phyloP scores from a whole-genome alignment of 2,113 vertebrate genomes.

The Aspiorhynchus laticeps region DNA sequence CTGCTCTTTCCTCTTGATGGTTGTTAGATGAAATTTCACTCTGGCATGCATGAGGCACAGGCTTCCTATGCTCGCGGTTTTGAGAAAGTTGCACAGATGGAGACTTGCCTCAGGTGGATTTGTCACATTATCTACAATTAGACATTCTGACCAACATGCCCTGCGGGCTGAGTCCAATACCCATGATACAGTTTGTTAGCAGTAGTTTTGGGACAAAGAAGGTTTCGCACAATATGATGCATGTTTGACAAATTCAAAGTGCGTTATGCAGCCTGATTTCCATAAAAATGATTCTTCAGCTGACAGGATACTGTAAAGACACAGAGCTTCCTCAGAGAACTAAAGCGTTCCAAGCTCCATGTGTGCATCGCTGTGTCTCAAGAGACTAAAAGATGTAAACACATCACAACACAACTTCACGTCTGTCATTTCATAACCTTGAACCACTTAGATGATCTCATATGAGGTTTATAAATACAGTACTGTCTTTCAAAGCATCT shows the following conservation, averaged over 20 bases:
- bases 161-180: slow-evolving; percentile 36
- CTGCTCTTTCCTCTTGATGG: not conserved
- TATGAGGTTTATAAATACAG: slow-evolving; percentile 20
- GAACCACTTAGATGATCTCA: slow-evolving; percentile 1
- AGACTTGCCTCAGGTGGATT: slow-evolving; percentile 24
- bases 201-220: slow-evolving; percentile 30
- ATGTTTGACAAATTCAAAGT: slow-evolving; percentile 43
- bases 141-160: slow-evolving; percentile 42
- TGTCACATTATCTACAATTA: slow-evolving; percentile 46
- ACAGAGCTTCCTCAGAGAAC: slow-evolving; percentile 22
- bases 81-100: slow-evolving; percentile 41
- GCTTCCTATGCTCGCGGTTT: not conserved
- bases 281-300: slow-evolving; percentile 47
- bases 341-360: not conserved
- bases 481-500: not conserved
- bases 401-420: slow-evolving; percentile 16
- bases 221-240: slow-evolving; percentile 20
- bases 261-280: slow-evolving; percentile 46
- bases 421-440: slow-evolving; percentile 7
- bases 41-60: slow-evolving; percentile 1
- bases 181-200: slow-evolving; percentile 45
- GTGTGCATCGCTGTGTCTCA: not conserved
- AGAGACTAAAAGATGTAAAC: slow-evolving; percentile 14
- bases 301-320: slow-evolving; percentile 38
- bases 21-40: slow-evolving; percentile 5